phyloP scores from a whole-genome alignment of 1,140 invertebrate species.

The Drosophila murphyi region DNA sequence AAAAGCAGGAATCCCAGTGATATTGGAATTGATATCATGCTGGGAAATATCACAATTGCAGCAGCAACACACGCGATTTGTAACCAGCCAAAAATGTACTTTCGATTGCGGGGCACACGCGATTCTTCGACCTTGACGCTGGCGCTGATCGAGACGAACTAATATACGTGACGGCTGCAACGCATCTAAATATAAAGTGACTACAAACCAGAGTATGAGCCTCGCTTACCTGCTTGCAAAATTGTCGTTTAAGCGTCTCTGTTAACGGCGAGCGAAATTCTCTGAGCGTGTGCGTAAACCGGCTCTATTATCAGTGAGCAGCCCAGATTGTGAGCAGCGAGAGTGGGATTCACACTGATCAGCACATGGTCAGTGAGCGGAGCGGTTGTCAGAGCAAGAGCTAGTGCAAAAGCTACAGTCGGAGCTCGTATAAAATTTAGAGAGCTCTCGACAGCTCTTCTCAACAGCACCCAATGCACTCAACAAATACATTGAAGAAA shows the following conservation, averaged over 20 bases:
- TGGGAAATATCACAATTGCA: constrained; percentile 21
- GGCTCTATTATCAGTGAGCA: background rate
- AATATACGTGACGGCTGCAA: constrained; percentile 13
- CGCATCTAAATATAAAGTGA: constrained; percentile 13
- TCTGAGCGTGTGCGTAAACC: background rate
- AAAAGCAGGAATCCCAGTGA: constrained; percentile 42
- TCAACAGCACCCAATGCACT: background rate
- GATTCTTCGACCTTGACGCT: background rate
- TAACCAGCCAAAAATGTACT: background rate
- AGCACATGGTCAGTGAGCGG: background rate
- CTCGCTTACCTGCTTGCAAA: constrained; percentile 2
- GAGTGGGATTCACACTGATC: background rate
- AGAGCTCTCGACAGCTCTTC: background rate
- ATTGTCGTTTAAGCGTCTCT: background rate
- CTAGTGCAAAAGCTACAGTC: background rate
- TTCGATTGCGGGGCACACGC: background rate
- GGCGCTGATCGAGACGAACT: constrained; percentile 12
- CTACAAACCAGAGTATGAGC: background rate
- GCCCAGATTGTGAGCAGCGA: background rate
- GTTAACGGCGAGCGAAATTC: background rate
- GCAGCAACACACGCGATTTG: background rate
- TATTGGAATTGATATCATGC: constrained; percentile 44
- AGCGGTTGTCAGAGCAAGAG: background rate
- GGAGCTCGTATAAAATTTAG: no score
- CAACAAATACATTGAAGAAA: background rate